A percentile compares a stretch with the other conserved stretches of the same genome.
Evolutionary conservation across 2,113 vertebrate genomes (phyloP).

Genomic region (Panthera uncia): DNA sequence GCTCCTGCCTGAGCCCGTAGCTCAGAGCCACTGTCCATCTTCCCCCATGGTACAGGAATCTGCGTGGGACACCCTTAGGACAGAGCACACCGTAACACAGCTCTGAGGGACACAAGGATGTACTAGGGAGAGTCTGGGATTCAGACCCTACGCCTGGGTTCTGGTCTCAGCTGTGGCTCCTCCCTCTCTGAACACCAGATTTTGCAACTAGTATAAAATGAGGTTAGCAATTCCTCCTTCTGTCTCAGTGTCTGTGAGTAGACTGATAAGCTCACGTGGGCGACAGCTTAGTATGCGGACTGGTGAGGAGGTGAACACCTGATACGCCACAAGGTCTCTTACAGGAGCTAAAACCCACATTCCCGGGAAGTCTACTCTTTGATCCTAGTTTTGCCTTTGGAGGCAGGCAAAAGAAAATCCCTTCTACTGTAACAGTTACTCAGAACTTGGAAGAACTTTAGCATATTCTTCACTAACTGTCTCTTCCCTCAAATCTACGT

Average conservation of each 20-base stretch:
- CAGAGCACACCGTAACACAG: not conserved
- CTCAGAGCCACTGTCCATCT: not conserved
- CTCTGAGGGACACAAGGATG: not conserved
- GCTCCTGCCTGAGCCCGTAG: too few relatives aligned
- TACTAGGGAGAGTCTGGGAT: fast-evolving
- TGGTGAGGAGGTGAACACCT: not conserved
- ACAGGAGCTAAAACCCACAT: not conserved
- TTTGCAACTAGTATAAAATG: not conserved
- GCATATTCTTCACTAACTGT: not conserved
- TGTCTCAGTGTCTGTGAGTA: not conserved
- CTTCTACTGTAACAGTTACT: not conserved
- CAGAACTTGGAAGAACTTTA: not conserved
- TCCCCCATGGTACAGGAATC: not conserved
- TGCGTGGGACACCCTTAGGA: not conserved
- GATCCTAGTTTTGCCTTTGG: not conserved
- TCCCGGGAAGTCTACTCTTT: not conserved
- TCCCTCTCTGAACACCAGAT: not conserved
- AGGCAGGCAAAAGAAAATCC: not conserved
- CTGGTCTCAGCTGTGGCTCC: not conserved
- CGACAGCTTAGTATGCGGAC: not conserved
- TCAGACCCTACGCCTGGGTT: not conserved
- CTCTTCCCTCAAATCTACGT: not conserved
- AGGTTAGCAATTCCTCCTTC: not conserved
- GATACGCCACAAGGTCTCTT: not conserved
- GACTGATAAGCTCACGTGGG: not conserved